A percentile compares a stretch with the other conserved stretches of the same genome.
These are phyloP conservation scores for Eurosta solidaginis DNA, from an alignment of 1,140 invertebrate genomes.

Conservation along the genomic window DNA sequence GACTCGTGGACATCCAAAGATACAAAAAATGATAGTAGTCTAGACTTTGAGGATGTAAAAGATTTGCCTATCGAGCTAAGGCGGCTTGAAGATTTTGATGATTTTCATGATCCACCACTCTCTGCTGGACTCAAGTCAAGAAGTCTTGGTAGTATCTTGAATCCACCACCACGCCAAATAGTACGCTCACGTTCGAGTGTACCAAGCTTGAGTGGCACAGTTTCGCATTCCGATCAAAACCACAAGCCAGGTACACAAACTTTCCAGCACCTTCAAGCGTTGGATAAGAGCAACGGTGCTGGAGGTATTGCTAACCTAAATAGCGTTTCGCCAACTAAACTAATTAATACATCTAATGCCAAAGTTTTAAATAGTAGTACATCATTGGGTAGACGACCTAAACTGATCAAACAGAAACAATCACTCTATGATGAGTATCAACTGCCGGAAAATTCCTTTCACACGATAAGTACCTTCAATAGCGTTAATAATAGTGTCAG, in stretches of 20 bases:
- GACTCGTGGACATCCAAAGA: conserved; percentile 74
- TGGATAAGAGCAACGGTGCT: not conserved
- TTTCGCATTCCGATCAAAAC: conserved; percentile 35
- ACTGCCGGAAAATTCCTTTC: conserved; percentile 42
- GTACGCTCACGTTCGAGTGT: conserved; percentile 76
- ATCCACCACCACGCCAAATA: conserved; percentile 70
- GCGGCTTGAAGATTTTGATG: conserved; percentile 76
- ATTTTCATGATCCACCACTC: conserved; percentile 61
- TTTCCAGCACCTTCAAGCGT: not conserved
- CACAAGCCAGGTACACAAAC: not conserved
- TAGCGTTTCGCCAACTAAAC: conserved; percentile 34
- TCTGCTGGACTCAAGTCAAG: conserved; percentile 57
- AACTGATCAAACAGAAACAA: conserved; percentile 80
- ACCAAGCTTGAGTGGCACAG: conserved; percentile 66
- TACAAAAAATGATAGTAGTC: conserved; percentile 63
- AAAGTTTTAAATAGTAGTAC: conserved; percentile 39
- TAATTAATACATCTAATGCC: not conserved
- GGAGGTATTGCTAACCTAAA: not conserved
- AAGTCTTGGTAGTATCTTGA: conserved; percentile 80
- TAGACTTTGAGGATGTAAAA: conserved; percentile 68
- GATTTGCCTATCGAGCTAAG: conserved; percentile 87
- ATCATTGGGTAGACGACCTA: conserved; percentile 61
- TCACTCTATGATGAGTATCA: conserved; percentile 70
- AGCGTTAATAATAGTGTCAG: conserved; percentile 42
- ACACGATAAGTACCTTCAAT: conserved; percentile 49